Percentiles rank a stretch among this genome's conserved stretches.
phyloP scores from a whole-genome alignment of 2,888 invertebrate genomes.

The Julus scanicus region DNA sequence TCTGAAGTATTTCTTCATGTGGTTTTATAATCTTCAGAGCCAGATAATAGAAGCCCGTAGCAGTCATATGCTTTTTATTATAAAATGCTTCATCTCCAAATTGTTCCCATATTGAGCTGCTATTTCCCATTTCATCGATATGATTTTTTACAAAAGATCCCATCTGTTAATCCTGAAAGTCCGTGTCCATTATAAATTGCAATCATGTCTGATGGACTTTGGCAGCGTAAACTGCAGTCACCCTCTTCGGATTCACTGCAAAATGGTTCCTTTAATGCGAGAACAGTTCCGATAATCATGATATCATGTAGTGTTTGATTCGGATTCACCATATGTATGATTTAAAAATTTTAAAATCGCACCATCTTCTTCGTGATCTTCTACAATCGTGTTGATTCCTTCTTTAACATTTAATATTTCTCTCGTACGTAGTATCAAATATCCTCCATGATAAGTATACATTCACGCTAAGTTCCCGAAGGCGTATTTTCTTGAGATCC shows the following conservation, averaged over 20 bases:
- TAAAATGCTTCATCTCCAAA: too few species aligned
- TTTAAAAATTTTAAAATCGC: not conserved
- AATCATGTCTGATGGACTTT: not conserved
- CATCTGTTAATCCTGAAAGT: not conserved
- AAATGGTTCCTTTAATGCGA: slow-evolving; percentile 30
- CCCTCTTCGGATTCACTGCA: too few species aligned
- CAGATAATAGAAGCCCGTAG: too few species aligned
- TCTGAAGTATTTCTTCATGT: too few species aligned
- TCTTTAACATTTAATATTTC: not conserved
- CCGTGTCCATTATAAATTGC: not conserved
- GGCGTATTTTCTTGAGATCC: not conserved
- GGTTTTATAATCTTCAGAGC: too few species aligned
- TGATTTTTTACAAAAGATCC: not conserved
- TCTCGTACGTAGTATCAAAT: not conserved
- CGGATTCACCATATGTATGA: not conserved
- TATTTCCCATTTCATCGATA: too few species aligned
- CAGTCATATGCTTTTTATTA: too few species aligned
- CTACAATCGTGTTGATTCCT: not conserved
- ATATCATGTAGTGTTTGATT: not conserved
- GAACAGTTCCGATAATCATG: not conserved
- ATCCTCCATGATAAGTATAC: not conserved
- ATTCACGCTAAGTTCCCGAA: not conserved
- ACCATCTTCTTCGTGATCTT: slow-evolving; percentile 6
- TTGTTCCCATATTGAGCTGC: too few species aligned
- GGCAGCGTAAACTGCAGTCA: not conserved